A percentile compares a stretch with the other conserved stretches of the same genome.
Evolutionary conservation across 2,888 invertebrate genomes (phyloP).

Genomic region (Odontocerum albicorne): DNA sequence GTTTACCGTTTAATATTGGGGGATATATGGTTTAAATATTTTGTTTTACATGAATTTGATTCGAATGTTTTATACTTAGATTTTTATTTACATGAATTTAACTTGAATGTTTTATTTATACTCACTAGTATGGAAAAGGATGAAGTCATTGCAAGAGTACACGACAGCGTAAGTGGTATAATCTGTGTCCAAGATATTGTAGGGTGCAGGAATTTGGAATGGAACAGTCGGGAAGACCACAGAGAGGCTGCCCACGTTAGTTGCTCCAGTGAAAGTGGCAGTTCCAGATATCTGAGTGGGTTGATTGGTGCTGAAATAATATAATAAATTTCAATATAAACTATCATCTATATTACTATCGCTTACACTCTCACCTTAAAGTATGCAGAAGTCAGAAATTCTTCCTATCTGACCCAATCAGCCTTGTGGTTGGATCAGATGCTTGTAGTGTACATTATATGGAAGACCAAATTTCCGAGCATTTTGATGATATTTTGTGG

Average conservation of each 20-base stretch:
- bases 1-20: not conserved
- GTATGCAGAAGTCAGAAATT: no score
- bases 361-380: no score
- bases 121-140: slow-evolving; percentile 58
- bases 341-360: no score
- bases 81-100: not conserved
- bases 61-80: not conserved
- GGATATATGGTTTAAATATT: not conserved
- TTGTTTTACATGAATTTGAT: not conserved
- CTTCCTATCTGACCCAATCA: no score
- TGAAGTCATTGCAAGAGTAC: slow-evolving; percentile 63
- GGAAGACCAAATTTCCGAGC: no score
- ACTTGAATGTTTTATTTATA: slow-evolving; percentile 22
- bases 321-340: no score
- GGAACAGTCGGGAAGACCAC: slow-evolving; percentile 66
- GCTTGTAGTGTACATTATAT: no score
- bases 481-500: no score
- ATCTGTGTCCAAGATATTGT: slow-evolving; percentile 71
- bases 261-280: slow-evolving; percentile 53
- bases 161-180: slow-evolving; percentile 71
- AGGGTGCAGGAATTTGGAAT: slow-evolving; percentile 52
- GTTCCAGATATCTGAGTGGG: slow-evolving; percentile 59
- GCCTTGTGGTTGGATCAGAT: no score
- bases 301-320: slow-evolving; percentile 58
- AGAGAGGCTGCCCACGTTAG: slow-evolving; percentile 61